Evolutionary conservation across 2,113 vertebrate genomes (phyloP), one percentile per base, ranked within the genome.

Genomic region (Pterocles gutturalis): DNA sequence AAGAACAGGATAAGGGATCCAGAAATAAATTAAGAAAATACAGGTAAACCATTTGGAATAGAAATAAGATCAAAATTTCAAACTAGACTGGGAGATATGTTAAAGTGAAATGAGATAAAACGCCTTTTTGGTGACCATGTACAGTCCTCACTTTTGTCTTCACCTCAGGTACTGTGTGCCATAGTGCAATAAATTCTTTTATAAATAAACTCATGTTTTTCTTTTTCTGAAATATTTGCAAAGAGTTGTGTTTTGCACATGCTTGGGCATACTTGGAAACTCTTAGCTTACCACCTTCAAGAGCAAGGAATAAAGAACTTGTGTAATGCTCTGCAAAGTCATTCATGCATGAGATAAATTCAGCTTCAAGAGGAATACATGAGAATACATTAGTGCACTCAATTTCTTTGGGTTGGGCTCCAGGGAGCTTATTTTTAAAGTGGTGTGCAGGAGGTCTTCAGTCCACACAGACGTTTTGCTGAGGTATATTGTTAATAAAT

Each of bases 401-500:
- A 90, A n/a, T 86, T 95, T 88, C 43, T 89, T 76, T 82, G 55
- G 25, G 21, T 67, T 94, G 55, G 57, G 72, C 79, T 80, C 79
- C 1, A 8, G 93, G 78, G 95, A 96, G 26, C 61, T 90, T 83
- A 91, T 87, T 91, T 96, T 94, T 90, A 72, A 93, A 96, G 78
- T 72, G 36, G 34, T 87, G 77, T 71, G 58, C 94, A 91, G 20
- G 62, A 95, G 71, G 82, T 80, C 79, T 82, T 91, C 64, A 26
- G 67, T 70, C 36, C 3, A 1, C 65, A 71, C 17, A 86, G 75
- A 86, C 85, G 49, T 95, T 91, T 95, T 96, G 65, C 91, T 96
- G 92, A 90, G 80, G 89, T 86, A 83, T 90, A 86, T 77, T 83
- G 65, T 94, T 94, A 97, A 96, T 97, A 96, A 96, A 96, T 95